Evolutionary conservation across 2,797 vertebrate species (phyloP).

Genomic region (Cheirogaleus major): DNA sequence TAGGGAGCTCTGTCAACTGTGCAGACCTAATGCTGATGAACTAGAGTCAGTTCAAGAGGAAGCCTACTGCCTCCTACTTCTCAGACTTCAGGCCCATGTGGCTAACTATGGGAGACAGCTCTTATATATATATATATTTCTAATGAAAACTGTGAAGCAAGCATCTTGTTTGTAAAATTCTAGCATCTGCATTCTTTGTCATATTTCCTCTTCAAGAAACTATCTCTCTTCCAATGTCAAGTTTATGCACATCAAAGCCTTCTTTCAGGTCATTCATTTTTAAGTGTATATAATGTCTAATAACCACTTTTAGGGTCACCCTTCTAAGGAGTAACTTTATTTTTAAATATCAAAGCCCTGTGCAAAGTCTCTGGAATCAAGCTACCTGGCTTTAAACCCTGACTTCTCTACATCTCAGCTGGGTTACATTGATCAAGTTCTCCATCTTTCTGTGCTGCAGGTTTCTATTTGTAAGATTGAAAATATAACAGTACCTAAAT

Average conservation of each 20-base stretch:
- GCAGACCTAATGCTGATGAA: not conserved
- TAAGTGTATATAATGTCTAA: not conserved
- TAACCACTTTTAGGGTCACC: not conserved
- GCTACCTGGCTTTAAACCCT: not conserved
- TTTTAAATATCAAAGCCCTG: not conserved
- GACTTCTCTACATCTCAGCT: not conserved
- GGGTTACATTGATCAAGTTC: not conserved
- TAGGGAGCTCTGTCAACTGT: not conserved
- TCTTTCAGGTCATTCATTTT: not conserved
- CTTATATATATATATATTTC: not conserved
- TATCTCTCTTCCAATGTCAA: not conserved
- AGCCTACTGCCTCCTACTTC: not conserved
- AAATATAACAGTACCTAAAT: not conserved
- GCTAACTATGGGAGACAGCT: not conserved
- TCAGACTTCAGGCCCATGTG: not conserved
- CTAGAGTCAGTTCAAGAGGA: not conserved
- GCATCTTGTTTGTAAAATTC: not conserved
- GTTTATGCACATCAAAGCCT: not conserved
- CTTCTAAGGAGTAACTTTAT: not conserved
- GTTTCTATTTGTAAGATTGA: not conserved
- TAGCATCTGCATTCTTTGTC: not conserved
- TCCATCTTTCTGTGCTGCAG: not conserved
- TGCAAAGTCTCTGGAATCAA: not conserved
- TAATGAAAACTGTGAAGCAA: not conserved
- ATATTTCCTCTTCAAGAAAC: not conserved